Evolutionary conservation across 2,888 invertebrate species (phyloP).

Genomic region (Ichneumoninae sp.): DNA sequence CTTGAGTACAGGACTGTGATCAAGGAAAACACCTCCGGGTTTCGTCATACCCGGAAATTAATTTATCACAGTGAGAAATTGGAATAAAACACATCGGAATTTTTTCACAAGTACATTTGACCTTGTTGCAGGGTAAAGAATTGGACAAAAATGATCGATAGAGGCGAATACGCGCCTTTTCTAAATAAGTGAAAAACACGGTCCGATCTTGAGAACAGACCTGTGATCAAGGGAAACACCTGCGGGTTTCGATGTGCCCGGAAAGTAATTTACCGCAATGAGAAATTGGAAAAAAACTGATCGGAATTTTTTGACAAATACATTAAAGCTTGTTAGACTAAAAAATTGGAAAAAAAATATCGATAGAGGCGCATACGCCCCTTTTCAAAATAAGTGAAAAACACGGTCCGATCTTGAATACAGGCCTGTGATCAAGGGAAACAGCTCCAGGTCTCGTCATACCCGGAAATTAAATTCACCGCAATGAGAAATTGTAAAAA

Average conservation of each 20-base stretch:
- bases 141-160: not conserved
- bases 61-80: no score
- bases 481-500: no score
- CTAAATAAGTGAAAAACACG: conserved; percentile 13
- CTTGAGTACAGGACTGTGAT: not conserved
- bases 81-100: not conserved
- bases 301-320: not conserved
- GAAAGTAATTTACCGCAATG: no score
- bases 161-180: not conserved
- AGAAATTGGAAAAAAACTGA: no score
- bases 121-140: no score
- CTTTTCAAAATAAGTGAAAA: conserved; percentile 8
- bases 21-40: not conserved
- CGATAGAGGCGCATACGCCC: conserved; percentile 1
- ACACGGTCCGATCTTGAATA: not conserved
- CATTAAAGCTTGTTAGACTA: not conserved
- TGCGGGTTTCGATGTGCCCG: no score
- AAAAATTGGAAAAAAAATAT: not conserved
- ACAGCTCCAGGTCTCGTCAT: no score
- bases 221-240: no score
- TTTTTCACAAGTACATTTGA: no score
- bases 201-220: not conserved
- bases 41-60: not conserved
- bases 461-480: no score
- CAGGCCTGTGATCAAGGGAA: not conserved